Conservation (phyloP, 2,113 vertebrate genomes). For the Scortum barcoo region DNA sequence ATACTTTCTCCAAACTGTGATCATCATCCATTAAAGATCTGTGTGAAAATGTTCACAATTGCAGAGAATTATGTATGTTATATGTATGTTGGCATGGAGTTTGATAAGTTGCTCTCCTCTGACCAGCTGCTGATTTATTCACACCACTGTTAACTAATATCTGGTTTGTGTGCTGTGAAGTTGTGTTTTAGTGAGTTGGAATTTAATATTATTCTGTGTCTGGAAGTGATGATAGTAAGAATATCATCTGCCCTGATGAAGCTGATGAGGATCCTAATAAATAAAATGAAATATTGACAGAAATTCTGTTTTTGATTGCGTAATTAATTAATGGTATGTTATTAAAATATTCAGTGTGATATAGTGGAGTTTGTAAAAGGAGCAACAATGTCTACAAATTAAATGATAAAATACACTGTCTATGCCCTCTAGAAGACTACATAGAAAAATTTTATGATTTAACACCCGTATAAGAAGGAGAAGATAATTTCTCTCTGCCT, state of each 20-base stretch:
- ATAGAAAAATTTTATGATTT: no score
- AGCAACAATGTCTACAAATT: no score
- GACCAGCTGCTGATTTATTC: not conserved
- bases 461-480: no score
- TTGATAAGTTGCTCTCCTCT: not conserved
- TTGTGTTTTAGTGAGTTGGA: no score
- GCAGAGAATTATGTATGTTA: not conserved
- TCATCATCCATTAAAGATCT: not conserved
- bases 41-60: not conserved
- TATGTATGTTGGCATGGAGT: no score
- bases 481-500: no score
- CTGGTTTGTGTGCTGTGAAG: not conserved
- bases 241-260: no score
- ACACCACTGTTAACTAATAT: not conserved
- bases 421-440: no score
- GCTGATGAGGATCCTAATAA: not conserved
- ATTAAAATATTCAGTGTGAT: not conserved
- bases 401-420: no score
- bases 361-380: no score
- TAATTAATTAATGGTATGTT: no score
- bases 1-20: not conserved
- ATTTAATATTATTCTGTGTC: no score
- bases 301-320: not conserved
- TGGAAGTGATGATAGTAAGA: not conserved
- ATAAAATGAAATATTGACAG: not conserved